Percentiles rank a stretch among this genome's conserved stretches.
These are phyloP conservation scores for Thamnaconus septentrionalis DNA, from an alignment of 2,113 vertebrate species.

Conservation along the genomic window DNA sequence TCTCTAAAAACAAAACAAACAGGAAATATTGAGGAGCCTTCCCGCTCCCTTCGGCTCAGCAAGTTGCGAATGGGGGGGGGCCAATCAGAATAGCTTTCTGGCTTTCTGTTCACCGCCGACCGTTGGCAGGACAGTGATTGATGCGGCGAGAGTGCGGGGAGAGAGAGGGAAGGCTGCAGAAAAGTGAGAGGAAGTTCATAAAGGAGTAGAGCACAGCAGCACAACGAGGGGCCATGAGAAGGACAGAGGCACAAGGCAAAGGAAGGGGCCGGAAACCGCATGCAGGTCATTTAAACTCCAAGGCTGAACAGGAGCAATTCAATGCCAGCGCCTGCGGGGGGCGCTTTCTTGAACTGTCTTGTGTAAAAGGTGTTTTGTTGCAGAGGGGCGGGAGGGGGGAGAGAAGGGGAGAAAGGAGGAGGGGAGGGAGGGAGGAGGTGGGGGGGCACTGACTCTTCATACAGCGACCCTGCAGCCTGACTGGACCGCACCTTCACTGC, in stretches of 20 bases:
- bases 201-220: conserved; percentile 72
- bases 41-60: conserved; percentile 52
- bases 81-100: background rate
- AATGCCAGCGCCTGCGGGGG: conserved; percentile 61
- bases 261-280: conserved; percentile 68
- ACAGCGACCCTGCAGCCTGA: conserved; percentile 58
- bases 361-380: conserved; percentile 47
- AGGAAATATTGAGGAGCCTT: conserved; percentile 70
- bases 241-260: conserved; percentile 67
- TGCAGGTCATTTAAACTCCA: conserved; percentile 85
- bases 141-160: conserved; percentile 57
- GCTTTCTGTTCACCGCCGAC: background rate
- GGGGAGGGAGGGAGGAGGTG: too few species aligned
- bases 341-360: conserved; percentile 72
- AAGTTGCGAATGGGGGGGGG: background rate
- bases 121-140: conserved; percentile 13
- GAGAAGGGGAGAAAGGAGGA: too few species aligned
- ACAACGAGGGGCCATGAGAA: conserved; percentile 75
- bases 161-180: conserved; percentile 72
- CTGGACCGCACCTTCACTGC: conserved; percentile 49
- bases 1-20: conserved; percentile 62
- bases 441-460: conserved; percentile 4
- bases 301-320: conserved; percentile 79
- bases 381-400: too few species aligned
- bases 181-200: conserved; percentile 68